phyloP scores from a whole-genome alignment of 1,140 invertebrate species.

The Lepidurus apus region DNA sequence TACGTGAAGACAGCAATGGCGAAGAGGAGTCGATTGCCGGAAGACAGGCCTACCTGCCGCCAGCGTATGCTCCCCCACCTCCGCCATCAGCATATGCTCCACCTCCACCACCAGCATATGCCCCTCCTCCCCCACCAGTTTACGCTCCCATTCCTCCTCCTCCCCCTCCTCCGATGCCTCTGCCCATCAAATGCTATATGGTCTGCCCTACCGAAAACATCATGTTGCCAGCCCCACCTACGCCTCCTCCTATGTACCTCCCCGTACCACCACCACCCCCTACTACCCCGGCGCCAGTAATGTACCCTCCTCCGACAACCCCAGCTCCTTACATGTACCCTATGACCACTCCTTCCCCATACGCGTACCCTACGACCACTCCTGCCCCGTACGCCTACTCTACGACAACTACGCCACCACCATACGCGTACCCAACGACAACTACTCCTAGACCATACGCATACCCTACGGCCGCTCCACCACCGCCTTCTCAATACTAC shows the following conservation, averaged over 20 bases:
- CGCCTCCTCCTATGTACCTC: not conserved
- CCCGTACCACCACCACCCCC: not conserved
- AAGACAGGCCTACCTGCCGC: not conserved
- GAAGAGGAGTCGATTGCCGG: not conserved
- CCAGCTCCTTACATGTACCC: not conserved
- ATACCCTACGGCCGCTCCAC: not conserved
- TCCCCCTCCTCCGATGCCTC: not conserved
- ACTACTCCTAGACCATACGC: not conserved
- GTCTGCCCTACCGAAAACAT: slow-evolving; percentile 16
- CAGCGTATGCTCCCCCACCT: not conserved
- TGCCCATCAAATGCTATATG: slow-evolving; percentile 5
- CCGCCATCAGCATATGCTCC: not conserved
- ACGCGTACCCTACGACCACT: not conserved
- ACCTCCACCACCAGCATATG: too few relatives aligned
- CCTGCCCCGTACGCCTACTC: not conserved
- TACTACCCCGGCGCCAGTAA: not conserved
- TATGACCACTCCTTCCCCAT: not conserved
- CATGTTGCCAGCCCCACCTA: not conserved
- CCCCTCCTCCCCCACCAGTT: not conserved
- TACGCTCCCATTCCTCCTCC: not conserved
- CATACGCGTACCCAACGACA: not conserved
- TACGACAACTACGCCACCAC: not conserved
- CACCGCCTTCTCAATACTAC: not conserved
- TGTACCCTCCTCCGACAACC: not conserved
- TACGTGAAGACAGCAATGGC: not conserved